These are phyloP conservation scores for Prolemur simus DNA, from an alignment of 2,113 vertebrate species.

Conservation along the genomic window DNA sequence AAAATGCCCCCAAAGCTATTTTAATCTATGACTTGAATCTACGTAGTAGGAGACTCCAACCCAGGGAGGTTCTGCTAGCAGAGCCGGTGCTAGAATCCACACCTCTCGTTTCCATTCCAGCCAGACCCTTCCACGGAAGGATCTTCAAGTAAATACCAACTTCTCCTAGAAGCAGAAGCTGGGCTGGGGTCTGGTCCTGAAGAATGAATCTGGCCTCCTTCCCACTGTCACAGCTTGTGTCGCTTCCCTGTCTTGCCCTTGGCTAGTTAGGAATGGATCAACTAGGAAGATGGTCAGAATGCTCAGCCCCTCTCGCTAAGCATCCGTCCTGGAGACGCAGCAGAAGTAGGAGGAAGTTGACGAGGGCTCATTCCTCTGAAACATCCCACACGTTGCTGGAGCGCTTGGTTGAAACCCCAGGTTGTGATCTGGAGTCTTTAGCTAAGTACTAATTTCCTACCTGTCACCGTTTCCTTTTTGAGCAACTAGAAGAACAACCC, in stretches of 20 bases:
- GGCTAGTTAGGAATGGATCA: background rate
- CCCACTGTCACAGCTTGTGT: no score
- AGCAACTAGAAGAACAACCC: constrained; percentile 62
- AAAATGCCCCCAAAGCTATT: background rate
- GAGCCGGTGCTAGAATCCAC: fast-evolving
- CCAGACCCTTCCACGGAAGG: fast-evolving
- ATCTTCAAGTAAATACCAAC: background rate
- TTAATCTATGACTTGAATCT: no score
- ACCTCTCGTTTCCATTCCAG: background rate
- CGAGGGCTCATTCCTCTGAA: background rate
- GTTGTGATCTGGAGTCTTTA: background rate
- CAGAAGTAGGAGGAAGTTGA: background rate
- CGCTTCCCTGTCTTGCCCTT: background rate
- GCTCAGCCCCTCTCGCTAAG: background rate
- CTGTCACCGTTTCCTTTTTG: constrained; percentile 42
- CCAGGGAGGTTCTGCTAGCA: fast-evolving
- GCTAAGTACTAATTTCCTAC: constrained; percentile 70
- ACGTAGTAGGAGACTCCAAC: fast-evolving
- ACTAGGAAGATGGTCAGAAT: background rate
- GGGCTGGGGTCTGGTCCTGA: background rate
- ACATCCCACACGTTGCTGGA: background rate
- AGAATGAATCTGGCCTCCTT: background rate
- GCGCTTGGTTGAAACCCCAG: background rate
- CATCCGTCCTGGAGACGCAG: background rate
- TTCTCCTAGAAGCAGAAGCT: background rate